Evolutionary conservation across 2,888 invertebrate genomes (phyloP).

Genomic region (Volucella bombylans): DNA sequence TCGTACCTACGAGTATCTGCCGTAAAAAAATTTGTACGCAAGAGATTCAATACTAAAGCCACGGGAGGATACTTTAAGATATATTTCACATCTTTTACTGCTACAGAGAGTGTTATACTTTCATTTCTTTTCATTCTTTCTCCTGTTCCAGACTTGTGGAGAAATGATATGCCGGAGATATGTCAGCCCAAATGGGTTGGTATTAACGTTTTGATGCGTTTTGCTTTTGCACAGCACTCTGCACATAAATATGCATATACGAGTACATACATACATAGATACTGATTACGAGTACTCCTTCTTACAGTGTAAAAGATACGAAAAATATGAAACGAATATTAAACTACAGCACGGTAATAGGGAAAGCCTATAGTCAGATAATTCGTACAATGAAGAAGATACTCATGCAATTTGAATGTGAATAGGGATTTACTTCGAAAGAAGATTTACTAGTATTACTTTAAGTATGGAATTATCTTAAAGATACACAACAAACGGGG

Average conservation of each 20-base stretch:
- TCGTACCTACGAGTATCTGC: background rate
- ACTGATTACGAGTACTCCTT: background rate
- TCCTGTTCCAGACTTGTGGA: background rate
- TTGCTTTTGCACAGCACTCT: conserved; percentile 42
- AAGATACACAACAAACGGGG: conserved; percentile 40
- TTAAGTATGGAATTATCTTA: conserved; percentile 60
- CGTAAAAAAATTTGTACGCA: conserved; percentile 1
- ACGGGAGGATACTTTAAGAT: conserved; percentile 33
- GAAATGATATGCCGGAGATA: conserved; percentile 25
- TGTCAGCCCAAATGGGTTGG: conserved; percentile 63
- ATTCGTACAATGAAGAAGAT: conserved; percentile 6
- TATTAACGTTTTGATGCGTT: conserved; percentile 69
- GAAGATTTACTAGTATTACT: conserved; percentile 67
- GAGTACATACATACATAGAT: background rate
- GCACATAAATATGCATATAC: background rate
- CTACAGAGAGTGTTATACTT: conserved; percentile 38
- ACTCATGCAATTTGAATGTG: conserved; percentile 61
- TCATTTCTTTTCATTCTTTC: background rate
- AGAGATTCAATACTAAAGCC: conserved; percentile 31
- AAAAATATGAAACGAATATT: conserved; percentile 22
- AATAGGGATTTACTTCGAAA: conserved; percentile 54
- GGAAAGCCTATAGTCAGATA: background rate
- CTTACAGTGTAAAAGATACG: background rate
- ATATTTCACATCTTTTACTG: conserved; percentile 60
- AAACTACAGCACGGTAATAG: background rate